A percentile compares a stretch with the other conserved stretches of the same genome.
Evolutionary conservation across 2,797 vertebrate species (phyloP).

Genomic region (Anguilla obscura): DNA sequence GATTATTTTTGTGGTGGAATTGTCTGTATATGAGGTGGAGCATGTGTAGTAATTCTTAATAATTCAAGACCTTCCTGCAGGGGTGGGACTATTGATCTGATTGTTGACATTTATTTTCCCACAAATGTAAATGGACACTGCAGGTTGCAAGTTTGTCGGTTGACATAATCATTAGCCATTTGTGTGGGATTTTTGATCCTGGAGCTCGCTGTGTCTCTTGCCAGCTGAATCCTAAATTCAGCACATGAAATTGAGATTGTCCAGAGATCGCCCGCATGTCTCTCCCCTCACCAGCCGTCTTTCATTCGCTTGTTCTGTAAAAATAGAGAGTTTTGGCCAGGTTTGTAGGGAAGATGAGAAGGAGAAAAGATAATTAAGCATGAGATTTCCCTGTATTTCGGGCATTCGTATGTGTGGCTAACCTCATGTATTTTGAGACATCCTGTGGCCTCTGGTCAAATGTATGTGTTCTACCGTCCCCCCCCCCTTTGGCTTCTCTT

Average conservation of each 20-base stretch:
- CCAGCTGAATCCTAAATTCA: neutral
- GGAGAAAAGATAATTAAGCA: neutral
- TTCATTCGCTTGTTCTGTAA: neutral
- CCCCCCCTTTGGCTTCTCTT: neutral
- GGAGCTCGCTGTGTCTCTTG: neutral
- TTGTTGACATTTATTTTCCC: neutral
- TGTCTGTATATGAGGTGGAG: neutral
- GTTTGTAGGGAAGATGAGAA: neutral
- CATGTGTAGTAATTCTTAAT: neutral
- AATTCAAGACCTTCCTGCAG: neutral
- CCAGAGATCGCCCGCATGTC: neutral
- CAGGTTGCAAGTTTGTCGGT: neutral
- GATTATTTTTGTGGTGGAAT: neutral
- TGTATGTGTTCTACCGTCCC: conserved; percentile 31
- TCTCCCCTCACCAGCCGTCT: neutral
- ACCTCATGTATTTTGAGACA: conserved; percentile 60
- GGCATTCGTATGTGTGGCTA: conserved; percentile 50
- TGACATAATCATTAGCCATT: neutral
- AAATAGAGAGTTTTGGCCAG: neutral
- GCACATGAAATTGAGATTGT: neutral
- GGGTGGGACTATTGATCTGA: neutral
- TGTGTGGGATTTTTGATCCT: neutral
- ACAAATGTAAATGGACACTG: neutral
- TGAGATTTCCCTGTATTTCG: conserved; percentile 7
- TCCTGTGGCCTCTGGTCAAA: conserved; percentile 51